Percentiles rank a stretch among this genome's conserved stretches.
These are phyloP conservation scores for Amphimallon solstitiale DNA, from an alignment of 2,888 invertebrate genomes.

Conservation along the genomic window DNA sequence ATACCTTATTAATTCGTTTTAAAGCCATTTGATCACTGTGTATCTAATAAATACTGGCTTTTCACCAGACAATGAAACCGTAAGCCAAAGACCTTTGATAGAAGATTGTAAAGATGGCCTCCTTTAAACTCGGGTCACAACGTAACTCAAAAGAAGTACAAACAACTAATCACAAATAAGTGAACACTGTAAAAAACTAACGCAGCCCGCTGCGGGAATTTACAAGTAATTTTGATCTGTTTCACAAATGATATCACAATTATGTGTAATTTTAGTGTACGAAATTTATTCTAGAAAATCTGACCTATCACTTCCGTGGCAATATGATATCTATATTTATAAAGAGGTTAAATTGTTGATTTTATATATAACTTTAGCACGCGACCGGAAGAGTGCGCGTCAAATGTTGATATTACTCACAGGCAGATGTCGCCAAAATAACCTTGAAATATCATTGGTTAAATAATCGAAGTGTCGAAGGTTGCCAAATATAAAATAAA, in stretches of 20 bases:
- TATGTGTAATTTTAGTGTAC: conserved; percentile 38
- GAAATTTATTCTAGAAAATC: conserved; percentile 55
- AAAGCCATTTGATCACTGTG: conserved; percentile 86
- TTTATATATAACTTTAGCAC: neutral
- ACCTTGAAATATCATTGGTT: too few species aligned
- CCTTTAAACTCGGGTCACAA: conserved; percentile 81
- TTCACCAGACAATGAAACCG: conserved; percentile 84
- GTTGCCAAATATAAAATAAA: too few species aligned
- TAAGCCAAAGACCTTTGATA: conserved; percentile 87
- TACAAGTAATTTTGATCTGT: conserved; percentile 40
- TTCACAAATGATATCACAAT: conserved; percentile 46
- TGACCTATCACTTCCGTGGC: conserved; percentile 64
- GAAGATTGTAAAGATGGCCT: conserved; percentile 88
- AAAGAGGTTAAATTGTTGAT: conserved; percentile 24
- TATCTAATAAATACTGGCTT: conserved; percentile 79
- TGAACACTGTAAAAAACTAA: conserved; percentile 42
- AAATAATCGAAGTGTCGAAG: too few species aligned
- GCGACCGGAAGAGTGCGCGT: conserved; percentile 25
- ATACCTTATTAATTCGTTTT: conserved; percentile 97
- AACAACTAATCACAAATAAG: conserved; percentile 44
- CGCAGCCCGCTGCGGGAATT: conserved; percentile 42
- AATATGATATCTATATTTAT: conserved; percentile 32
- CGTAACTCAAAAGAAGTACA: conserved; percentile 69
- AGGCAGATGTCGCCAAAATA: conserved; percentile 22
- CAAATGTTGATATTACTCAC: neutral